These are phyloP conservation scores for Scaptomyza hsui DNA, from an alignment of 1,140 invertebrate genomes.

Conservation along the genomic window DNA sequence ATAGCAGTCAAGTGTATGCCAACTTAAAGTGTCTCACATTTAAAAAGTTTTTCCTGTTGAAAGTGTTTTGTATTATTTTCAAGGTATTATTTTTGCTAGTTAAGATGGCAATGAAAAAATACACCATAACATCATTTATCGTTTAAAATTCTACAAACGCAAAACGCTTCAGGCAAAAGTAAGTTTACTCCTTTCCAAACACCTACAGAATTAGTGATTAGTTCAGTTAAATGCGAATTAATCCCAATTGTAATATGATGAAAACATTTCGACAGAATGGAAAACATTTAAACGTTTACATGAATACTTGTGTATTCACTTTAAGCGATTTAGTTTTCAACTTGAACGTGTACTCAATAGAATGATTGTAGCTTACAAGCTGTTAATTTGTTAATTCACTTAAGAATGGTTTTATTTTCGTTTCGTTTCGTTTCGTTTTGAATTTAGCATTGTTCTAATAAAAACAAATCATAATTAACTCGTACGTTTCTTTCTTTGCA, in stretches of 20 bases:
- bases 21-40: not conserved
- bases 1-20: not conserved
- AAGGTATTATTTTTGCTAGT: not conserved
- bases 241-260: not conserved
- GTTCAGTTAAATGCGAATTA: not conserved
- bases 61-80: not conserved
- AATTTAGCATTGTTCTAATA: slow-evolving; percentile 3
- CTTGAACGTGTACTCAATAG: not conserved
- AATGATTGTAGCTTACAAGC: slow-evolving; percentile 4
- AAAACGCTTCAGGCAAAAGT: too few species aligned
- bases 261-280: not conserved
- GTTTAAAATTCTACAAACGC: too few species aligned
- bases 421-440: not conserved
- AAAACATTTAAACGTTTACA: not conserved
- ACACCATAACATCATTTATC: not conserved
- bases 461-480: slow-evolving; percentile 55
- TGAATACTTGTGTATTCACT: not conserved
- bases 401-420: slow-evolving; percentile 27
- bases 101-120: not conserved
- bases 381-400: slow-evolving; percentile 45
- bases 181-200: too few species aligned
- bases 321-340: not conserved
- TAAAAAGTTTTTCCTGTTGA: not conserved
- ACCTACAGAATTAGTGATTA: too few species aligned
- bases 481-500: slow-evolving; percentile 19